Evolutionary conservation across 1,140 invertebrate species (phyloP), one percentile per base, ranked within the genome.

Genomic region (Leguminivora glycinivorella): DNA sequence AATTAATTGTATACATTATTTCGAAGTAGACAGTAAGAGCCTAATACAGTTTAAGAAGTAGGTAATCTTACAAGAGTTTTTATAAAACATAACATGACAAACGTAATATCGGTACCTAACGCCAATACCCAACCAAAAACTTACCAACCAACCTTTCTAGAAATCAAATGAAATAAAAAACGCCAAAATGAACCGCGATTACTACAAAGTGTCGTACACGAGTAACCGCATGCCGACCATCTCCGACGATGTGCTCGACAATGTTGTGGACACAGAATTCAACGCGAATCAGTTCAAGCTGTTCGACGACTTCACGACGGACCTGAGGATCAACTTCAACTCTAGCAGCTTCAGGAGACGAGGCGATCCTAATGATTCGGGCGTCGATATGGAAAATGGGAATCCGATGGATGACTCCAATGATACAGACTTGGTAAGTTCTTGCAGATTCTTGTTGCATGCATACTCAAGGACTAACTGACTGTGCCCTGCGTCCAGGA

Each of bases 211-310:
- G 79, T 83, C 84, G 75, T 88, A 82, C 72, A 81, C 75, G 22
- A 85, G 78, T 72, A 82, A 83, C 25, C 74, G 80, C 19, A 79
- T 70, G 40, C 67, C 75, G 34, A 74, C 70, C 34, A 60, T 77
- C 69, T 81, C 75, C 63, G 80, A 75, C 70, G 83, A 86, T 40
- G 71, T 83, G 0, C 79, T 91, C 69, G 89, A 91, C 73, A 91
- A 91, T 77, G 89, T 90, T 72, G 90, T 89, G 76, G 89, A 88
- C 24, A 87, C 88, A 1, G 89, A 90, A 70, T 87, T 89, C 80
- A 91, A 91, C 72, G 88, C 89, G 40, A 91, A 91, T 75, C 83
- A 87, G 75, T 91, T 88, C 80, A 90, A 88, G 76, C 74, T 91
- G 22, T 91, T 81, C 83, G 89, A 91, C 68, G 89, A 90, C 74